Conservation (phyloP, 23 tunicate genomes). For the Trididemnum miniatum region DNA sequence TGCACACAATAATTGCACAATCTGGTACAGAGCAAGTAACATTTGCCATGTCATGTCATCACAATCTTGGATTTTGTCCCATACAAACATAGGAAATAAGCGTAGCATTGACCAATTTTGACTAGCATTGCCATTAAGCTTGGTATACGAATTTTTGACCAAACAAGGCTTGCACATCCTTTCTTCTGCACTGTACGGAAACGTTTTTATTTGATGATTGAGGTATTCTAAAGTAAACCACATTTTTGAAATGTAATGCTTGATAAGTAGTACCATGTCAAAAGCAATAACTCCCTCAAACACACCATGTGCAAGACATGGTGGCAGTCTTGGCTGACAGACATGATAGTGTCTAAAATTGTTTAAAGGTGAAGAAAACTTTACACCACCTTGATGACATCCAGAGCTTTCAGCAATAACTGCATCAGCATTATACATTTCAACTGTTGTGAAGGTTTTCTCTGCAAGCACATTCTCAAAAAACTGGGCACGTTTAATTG, state of each 20-base stretch:
- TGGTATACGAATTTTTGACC: background rate
- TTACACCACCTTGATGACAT: background rate
- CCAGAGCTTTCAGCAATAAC: slow-evolving; percentile 4
- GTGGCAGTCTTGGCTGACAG: slow-evolving; percentile 29
- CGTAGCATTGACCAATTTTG: slow-evolving; percentile 20
- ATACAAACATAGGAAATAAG: background rate
- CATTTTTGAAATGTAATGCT: background rate
- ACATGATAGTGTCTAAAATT: slow-evolving; percentile 22
- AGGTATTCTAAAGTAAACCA: slow-evolving; percentile 21
- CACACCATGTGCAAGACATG: slow-evolving; percentile 33
- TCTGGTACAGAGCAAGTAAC: background rate
- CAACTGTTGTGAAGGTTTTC: background rate
- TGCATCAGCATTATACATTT: slow-evolving; percentile 5
- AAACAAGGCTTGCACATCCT: slow-evolving; percentile 3
- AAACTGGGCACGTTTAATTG: background rate
- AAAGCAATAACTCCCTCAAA: slow-evolving; percentile 38
- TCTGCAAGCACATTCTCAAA: background rate
- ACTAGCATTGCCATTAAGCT: background rate
- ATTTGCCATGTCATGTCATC: background rate
- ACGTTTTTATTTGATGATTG: slow-evolving; percentile 13
- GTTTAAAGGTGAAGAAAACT: slow-evolving; percentile 24
- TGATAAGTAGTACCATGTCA: slow-evolving; percentile 8
- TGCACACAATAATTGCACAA: slow-evolving; percentile 17
- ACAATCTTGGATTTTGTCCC: background rate
- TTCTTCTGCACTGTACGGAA: slow-evolving; percentile 33